Evolutionary conservation across 1,140 invertebrate genomes (phyloP), one percentile per base, ranked within the genome.

Genomic region (Drosophila gunungcola): DNA sequence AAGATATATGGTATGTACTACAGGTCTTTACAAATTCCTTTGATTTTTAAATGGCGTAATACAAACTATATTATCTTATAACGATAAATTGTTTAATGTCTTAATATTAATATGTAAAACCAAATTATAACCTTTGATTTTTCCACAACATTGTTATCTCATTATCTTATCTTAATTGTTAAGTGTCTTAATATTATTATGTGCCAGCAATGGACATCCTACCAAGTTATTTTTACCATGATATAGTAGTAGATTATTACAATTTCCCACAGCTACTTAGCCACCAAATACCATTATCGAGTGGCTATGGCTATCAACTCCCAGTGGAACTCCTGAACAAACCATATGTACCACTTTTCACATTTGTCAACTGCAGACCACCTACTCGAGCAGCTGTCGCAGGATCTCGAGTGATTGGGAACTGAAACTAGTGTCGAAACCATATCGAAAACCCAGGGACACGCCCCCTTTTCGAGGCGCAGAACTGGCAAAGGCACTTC

Each of bases 291-390:
- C 13, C 34, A 27, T 41, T 48, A 43, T 68, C 36, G 52, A 56
- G 51, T 56, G 64, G 21, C 7, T 56, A 43, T 56, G 64, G 21
- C 7, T 61, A 36, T 52, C 10, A 39, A 57, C 43, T 75, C 46
- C 60, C 51, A 52, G 36, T 10, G 58, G 57, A 42, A 68, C 45
- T 51, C 54, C 58, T 58, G 9, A 34, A 39, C n/a, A 48, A 29
- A 62, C 52, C 53, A 55, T 72, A 56, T 64, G 51, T 55, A 57
- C 61, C 69, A 78, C 60, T 69, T 52, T 64, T 61, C 52, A 61
- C 83, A 88, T 88, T 88, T 89, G 73, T 88, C 83, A 88, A 89
- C 46, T 80, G 84, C 79, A 88, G 83, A 46, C 53, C 70, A 75
- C 43, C 60, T 51, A 54, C 62, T 55, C 43, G 55, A 48, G 68